Evolutionary conservation across 2,113 vertebrate genomes (phyloP), one percentile per base, ranked within the genome.

Genomic region (Stigmatopora nigra): DNA sequence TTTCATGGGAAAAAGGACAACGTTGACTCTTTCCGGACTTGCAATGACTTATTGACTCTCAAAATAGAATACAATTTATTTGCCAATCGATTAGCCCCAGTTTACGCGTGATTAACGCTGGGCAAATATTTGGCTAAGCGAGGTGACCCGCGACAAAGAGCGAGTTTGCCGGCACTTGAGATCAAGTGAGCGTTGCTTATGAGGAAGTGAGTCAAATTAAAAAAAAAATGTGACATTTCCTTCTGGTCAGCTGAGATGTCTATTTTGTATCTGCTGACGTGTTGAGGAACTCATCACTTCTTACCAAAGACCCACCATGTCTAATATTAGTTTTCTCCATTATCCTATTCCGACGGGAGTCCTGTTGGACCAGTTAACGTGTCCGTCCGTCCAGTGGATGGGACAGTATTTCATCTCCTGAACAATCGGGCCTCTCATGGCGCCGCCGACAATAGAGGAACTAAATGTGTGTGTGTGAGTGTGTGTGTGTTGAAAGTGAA

Each of bases 161-260:
- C 8, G 11, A 10, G 17, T 52, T n/a, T n/a, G 22, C 7, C 8
- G 38, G 38, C 7, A 41, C 38, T 41, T 41, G 1, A 41, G 5
- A 41, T 1, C 4, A 3, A 7, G 16, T 57, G 46, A 0, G 22
- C 0, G 5, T 31, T 31, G 25, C 2, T 80, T 77, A 13, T 78
- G 41, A 81, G 83, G 83, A 85, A 85, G 72, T 61, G 38, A 61
- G 25, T 17, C 8, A 0, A 31, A 31, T 31, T n/a, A n/a, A 31
- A 31, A 31, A 31, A 31, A 31, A 1, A 41, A 59, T 16, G 52
- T 14, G 16, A 15, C 61, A 61, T 65, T 85, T 81, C 79, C 70
- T 67, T 61, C 74, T 45, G 0, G 75, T 83, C 83, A 85, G 80
- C 83, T 78, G 68, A 64, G 61, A 55, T 67, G 60, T 66, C 55